Conservation (phyloP, 2,797 vertebrate species). For the Catamblyrhynchus diadema region DNA sequence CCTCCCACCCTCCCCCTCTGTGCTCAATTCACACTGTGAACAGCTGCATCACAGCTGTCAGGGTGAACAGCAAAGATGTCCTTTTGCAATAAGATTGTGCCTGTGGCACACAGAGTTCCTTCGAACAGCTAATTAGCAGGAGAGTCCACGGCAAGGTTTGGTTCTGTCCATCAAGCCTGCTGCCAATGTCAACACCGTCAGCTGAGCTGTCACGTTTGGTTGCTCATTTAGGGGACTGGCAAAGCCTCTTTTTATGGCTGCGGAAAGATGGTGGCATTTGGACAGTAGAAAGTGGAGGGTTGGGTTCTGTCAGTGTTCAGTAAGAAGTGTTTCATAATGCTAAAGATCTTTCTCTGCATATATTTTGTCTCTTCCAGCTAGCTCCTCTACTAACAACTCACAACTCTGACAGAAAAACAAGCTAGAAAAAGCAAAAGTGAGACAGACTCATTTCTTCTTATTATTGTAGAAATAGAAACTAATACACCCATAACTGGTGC, state of each 20-base stretch:
- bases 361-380: neutral
- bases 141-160: constrained; percentile 78
- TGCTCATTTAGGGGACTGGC: constrained; percentile 78
- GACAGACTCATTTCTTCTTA: neutral
- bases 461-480: neutral
- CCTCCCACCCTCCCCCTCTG: neutral
- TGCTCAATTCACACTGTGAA: constrained; percentile 3
- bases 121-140: constrained; percentile 88
- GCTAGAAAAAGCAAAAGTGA: neutral
- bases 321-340: neutral
- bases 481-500: neutral
- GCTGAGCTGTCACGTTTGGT: constrained; percentile 83
- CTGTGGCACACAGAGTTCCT: constrained; percentile 83
- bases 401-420: neutral
- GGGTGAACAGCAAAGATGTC: constrained; percentile 74
- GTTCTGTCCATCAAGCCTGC: constrained; percentile 84
- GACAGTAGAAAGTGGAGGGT: neutral
- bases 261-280: constrained; percentile 4
- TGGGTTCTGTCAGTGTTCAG: neutral
- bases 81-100: constrained; percentile 76
- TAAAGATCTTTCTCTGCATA: neutral
- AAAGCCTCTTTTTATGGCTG: constrained; percentile 5
- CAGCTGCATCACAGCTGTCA: constrained; percentile 76
- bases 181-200: constrained; percentile 83
- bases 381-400: neutral